Evolutionary conservation across 2,888 invertebrate species (phyloP).

Genomic region (Nymphalis urticae): DNA sequence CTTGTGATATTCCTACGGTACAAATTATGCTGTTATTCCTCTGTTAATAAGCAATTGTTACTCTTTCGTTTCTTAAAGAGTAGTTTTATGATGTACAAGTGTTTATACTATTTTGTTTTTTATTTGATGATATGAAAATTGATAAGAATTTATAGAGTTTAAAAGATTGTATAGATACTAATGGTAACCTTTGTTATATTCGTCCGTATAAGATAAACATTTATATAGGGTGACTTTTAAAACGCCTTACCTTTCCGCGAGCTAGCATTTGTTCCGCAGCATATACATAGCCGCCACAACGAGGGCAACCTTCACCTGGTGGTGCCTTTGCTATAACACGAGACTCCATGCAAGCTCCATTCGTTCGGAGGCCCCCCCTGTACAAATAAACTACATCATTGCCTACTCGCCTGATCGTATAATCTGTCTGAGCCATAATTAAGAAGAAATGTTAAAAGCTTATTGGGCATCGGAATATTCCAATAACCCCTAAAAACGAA

Average conservation of each 20-base stretch:
- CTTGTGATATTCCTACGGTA: slow-evolving; percentile 91
- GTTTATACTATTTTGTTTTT: slow-evolving; percentile 3
- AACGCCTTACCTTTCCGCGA: slow-evolving; percentile 89
- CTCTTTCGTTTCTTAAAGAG: slow-evolving; percentile 20
- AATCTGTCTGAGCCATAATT: slow-evolving; percentile 61
- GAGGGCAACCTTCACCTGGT: slow-evolving; percentile 92
- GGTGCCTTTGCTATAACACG: slow-evolving; percentile 90
- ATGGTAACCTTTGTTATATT: not conserved
- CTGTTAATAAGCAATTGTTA: slow-evolving; percentile 23
- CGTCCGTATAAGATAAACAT: not conserved
- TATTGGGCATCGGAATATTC: slow-evolving; percentile 63
- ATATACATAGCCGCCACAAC: slow-evolving; percentile 94
- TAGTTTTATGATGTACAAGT: slow-evolving; percentile 11
- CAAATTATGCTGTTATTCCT: slow-evolving; percentile 44
- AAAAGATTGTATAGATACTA: not conserved
- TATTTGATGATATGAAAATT: slow-evolving; percentile 18
- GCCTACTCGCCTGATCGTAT: slow-evolving; percentile 40
- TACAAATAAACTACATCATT: slow-evolving; percentile 54
- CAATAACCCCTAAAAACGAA: slow-evolving; percentile 62
- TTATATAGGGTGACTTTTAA: not conserved
- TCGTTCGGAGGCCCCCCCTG: slow-evolving; percentile 74
- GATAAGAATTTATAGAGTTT: not conserved
- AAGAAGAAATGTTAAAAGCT: slow-evolving; percentile 78
- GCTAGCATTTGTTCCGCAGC: slow-evolving; percentile 96
- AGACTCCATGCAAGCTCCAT: slow-evolving; percentile 85